phyloP scores from a whole-genome alignment of 2,797 vertebrate genomes.

The Tapirus indicus region DNA sequence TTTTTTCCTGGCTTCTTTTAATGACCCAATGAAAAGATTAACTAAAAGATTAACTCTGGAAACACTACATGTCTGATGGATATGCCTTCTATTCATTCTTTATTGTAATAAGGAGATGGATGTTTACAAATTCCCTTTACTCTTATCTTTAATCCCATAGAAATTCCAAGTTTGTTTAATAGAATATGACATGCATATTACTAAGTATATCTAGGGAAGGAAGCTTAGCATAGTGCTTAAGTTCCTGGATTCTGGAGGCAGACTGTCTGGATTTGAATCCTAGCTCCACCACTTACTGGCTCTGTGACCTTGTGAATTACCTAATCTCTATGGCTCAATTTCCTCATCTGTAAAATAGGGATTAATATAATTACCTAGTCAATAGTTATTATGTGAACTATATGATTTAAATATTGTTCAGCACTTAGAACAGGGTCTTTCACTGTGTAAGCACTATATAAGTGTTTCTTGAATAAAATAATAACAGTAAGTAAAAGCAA shows the following conservation, averaged over 20 bases:
- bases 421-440: conserved; percentile 9
- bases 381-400: neutral
- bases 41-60: neutral
- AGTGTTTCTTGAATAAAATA: conserved; percentile 28
- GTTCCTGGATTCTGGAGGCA: neutral
- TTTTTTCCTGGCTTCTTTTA: neutral
- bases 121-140: conserved; percentile 45
- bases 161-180: neutral
- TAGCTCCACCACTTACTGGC: neutral
- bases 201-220: neutral
- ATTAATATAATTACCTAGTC: conserved; percentile 9
- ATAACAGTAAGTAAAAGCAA: neutral
- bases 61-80: neutral
- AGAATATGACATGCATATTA: neutral
- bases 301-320: conserved; percentile 20
- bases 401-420: conserved; percentile 5
- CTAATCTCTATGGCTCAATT: neutral
- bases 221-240: neutral
- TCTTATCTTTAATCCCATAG: conserved; percentile 2
- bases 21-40: neutral
- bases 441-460: neutral
- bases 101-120: conserved; percentile 32
- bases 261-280: neutral
- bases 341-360: conserved; percentile 36
- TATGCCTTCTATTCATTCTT: conserved; percentile 34